phyloP scores from a whole-genome alignment of 2,888 invertebrate genomes.

The Zygothrica quintamaculata region DNA sequence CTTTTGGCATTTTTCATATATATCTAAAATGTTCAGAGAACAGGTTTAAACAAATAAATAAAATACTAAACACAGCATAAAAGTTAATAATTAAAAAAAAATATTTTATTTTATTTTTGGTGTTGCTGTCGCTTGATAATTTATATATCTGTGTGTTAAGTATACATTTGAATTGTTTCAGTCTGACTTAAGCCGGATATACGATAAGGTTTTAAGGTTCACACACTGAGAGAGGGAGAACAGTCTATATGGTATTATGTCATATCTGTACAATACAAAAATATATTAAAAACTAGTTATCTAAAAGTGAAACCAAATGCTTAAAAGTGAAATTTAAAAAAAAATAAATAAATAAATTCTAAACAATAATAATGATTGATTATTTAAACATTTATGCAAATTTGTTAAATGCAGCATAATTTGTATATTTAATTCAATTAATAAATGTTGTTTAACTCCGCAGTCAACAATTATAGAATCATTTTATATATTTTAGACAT shows the following conservation, averaged over 20 bases:
- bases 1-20: constrained; percentile 26
- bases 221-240: constrained; percentile 23
- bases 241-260: constrained; percentile 51
- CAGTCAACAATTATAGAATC: constrained; percentile 50
- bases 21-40: too few relatives aligned
- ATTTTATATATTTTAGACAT: constrained; percentile 10
- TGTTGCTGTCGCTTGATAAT: constrained; percentile 38
- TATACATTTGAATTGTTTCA: constrained; percentile 43
- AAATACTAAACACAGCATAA: constrained; percentile 65
- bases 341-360: constrained; percentile 47
- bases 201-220: constrained; percentile 23
- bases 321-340: constrained; percentile 67
- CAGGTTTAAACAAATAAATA: constrained; percentile 55
- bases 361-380: constrained; percentile 71
- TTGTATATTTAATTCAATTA: constrained; percentile 67
- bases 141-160: constrained; percentile 45
- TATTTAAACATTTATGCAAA: constrained; percentile 52
- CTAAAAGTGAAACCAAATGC: constrained; percentile 69
- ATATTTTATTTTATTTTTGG: too few relatives aligned
- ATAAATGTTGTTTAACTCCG: constrained; percentile 39
- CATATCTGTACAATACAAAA: constrained; percentile 41
- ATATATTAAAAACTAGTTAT: constrained; percentile 36
- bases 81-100: constrained; percentile 62
- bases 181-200: constrained; percentile 61
- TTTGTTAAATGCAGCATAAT: constrained; percentile 73